These are phyloP conservation scores for Diadegma fenestrale DNA, from an alignment of 2,888 invertebrate species.

Conservation along the genomic window DNA sequence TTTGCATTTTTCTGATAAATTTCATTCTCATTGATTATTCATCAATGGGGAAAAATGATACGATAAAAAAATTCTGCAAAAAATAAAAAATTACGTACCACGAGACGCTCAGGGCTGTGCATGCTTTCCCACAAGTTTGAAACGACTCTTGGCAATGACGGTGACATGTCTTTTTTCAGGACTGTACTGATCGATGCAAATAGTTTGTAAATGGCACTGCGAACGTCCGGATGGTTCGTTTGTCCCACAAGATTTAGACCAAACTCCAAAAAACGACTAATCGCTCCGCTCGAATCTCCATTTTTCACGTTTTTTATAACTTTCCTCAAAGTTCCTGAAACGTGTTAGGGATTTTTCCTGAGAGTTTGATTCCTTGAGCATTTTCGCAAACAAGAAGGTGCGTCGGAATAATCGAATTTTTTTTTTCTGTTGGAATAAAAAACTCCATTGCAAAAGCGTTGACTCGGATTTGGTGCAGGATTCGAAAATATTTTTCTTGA, in stretches of 20 bases:
- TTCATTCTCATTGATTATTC: too few relatives aligned
- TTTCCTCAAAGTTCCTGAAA: conserved; percentile 89
- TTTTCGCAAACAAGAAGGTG: too few relatives aligned
- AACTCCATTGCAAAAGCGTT: too few relatives aligned
- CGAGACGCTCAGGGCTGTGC: conserved; percentile 89
- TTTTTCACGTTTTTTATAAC: conserved; percentile 90
- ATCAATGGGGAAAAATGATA: not conserved
- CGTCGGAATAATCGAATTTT: not conserved
- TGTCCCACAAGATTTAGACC: conserved; percentile 88
- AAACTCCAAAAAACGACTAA: conserved; percentile 89
- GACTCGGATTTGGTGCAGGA: too few relatives aligned
- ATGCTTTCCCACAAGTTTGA: conserved; percentile 89
- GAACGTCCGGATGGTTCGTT: conserved; percentile 90
- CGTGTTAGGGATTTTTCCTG: too few relatives aligned
- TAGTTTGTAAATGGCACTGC: conserved; percentile 89
- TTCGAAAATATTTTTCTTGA: not conserved
- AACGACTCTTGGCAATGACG: conserved; percentile 88
- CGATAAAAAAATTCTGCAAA: not conserved
- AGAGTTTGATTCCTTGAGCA: too few relatives aligned
- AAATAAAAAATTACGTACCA: conserved; percentile 83
- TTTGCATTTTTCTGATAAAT: too few relatives aligned
- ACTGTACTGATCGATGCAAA: conserved; percentile 90
- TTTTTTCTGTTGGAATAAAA: not conserved
- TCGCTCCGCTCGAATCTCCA: conserved; percentile 89
- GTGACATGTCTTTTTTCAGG: conserved; percentile 89